Conservation (phyloP, 2,888 invertebrate genomes). For the Platycnemis pennipes region DNA sequence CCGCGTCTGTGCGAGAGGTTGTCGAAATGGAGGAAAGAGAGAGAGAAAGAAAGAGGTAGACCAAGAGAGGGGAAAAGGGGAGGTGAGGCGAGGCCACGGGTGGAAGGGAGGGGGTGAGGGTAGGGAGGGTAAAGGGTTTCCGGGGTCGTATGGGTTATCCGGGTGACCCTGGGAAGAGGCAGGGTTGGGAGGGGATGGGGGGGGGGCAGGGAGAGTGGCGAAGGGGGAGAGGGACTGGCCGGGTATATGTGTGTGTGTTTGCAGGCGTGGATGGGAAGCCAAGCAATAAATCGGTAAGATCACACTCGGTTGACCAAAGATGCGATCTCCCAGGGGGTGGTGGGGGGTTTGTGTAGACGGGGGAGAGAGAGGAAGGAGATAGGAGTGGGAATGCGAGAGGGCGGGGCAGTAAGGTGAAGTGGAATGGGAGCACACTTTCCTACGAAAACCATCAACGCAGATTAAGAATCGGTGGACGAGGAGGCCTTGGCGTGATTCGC, state of each 20-base stretch:
- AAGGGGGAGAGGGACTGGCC: too few relatives aligned
- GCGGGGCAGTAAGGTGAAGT: background rate
- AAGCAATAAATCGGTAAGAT: constrained; percentile 38
- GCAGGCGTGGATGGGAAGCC: constrained; percentile 50
- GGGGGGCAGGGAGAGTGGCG: background rate
- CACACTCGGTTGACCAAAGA: constrained; percentile 53
- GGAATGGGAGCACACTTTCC: background rate
- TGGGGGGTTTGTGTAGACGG: background rate
- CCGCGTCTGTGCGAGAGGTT: background rate
- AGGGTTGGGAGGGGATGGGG: background rate
- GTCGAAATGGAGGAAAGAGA: too few relatives aligned
- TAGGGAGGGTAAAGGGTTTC: background rate
- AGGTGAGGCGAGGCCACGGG: background rate
- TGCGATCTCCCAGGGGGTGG: background rate
- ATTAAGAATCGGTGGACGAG: too few relatives aligned
- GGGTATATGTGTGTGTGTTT: background rate
- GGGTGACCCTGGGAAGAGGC: constrained; percentile 38
- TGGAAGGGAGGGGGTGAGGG: background rate
- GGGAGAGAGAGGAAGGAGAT: background rate
- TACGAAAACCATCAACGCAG: too few relatives aligned
- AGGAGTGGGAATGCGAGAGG: background rate
- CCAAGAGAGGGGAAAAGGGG: background rate
- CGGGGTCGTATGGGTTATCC: background rate
- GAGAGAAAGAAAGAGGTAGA: background rate
- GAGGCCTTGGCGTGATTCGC: too few relatives aligned